Evolutionary conservation across 2,113 vertebrate genomes (phyloP), one percentile per base, ranked within the genome.

Genomic region (Epinephelus fuscoguttatus): DNA sequence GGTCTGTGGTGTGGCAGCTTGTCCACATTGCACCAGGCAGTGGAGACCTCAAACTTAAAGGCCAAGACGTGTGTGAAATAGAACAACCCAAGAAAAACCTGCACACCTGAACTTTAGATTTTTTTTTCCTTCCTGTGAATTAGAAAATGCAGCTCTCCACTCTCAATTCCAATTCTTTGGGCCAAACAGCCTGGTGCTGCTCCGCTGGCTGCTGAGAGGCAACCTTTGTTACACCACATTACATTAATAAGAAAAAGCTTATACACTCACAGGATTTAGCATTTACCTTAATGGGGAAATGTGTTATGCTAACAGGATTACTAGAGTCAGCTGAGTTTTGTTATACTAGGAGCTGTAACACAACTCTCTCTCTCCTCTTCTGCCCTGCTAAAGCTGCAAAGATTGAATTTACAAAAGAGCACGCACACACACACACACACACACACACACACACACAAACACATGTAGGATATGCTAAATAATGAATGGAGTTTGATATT

Each of bases 401-500:
- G 25, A 45, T 49, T 17, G 3, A 42, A 59, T 60, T 69, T 42
- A 25, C 37, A 57, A 50, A 42, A 53, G 40, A 8, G 25, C 6
- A 7, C 33, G 4, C 33, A 37, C 33, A 37, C 18, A 74, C 55
- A 73, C 14, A 53, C 69, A 47, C 33, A 57, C 59, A 66, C 52
- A 66, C 40, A 62, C 55, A 81, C 11, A 75, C 33, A 49, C 59
- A 66, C 52, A 66, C 40, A 62, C 55, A 81, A 17, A 75, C 47
- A 62, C 57, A 45, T 25, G 68, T 67, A 55, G 50, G 61, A 68
- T 75, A 62, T 78, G 33, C 52, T 85, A 64, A 85, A 87, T 87
- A 89, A 89, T 89, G 40, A 68, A 87, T 78, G 50, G 57, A 64
- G 55, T 82, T 74, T 83, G 60, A 83, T 83, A 81, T 47, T 89